Base-by-base conservation (phyloP, 2,113 vertebrate genomes). In the Phalacrocorax brasilianus region DNA sequence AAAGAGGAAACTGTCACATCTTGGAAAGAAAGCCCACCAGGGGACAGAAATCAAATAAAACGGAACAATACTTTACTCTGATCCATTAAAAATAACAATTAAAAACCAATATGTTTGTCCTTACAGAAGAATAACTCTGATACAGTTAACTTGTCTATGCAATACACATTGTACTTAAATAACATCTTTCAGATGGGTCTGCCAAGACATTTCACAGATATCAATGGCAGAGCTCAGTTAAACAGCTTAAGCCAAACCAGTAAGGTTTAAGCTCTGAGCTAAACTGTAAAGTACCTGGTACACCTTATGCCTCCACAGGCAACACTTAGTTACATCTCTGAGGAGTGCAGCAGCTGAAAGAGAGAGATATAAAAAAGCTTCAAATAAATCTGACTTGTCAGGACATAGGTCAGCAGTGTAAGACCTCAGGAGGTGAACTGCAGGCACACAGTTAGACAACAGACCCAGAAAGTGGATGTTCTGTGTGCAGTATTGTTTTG, bases 21-120 rank as follows among this genome's bases (percentile, higher is more conserved):
- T 79, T 96, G 84, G 81, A 95, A 93, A 97, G 66, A 95, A 96
- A 95, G 73, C 72, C 82, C 92, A 89, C 24, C 56, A 85, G 76
- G 95, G 93, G 86, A 97, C 40, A 68, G 78, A 97, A 96, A 98
- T 97, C 93, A 97, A 98, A 98, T 94, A 82, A 97, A 96, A 93
- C 77, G 97, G 85, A 97, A 91, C 63, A 96, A 68, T 97, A 97
- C 97, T 98, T 98, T 97, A 96, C 84, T 95, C 83, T 63, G 38
- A 93, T 94, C 93, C 88, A 95, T 97, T 97, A 98, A 97, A 97
- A 97, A 77, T 93, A 96, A 97, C 91, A 97, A 97, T 95, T 97
- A 97, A 44, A 44, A 44, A 14, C 42, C 42, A 44, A 44, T 44
- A 44, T 15, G 15, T 44, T 44, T 44, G 42, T 44, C 42, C 42